Conservation (phyloP, 1,140 invertebrate species). For the Dryas iulia region DNA sequence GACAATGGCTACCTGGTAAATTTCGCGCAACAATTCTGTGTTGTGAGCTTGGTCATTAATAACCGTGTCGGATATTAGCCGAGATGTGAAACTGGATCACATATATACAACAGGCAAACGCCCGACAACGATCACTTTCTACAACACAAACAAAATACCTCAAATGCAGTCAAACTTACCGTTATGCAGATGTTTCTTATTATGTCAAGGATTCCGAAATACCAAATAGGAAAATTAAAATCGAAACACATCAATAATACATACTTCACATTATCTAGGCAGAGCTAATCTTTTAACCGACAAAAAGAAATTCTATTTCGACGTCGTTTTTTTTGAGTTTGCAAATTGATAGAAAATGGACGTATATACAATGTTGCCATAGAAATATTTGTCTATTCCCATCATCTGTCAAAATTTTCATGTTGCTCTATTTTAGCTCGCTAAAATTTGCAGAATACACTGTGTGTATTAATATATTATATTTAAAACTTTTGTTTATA, state of each 20-base stretch:
- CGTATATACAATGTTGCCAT: constrained; percentile 57
- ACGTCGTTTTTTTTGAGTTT: constrained; percentile 77
- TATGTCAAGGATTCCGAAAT: constrained; percentile 32
- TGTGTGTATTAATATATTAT: background rate
- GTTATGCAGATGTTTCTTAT: constrained; percentile 41
- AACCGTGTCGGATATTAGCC: constrained; percentile 51
- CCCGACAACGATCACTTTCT: constrained; percentile 70
- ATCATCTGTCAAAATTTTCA: background rate
- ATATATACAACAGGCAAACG: constrained; percentile 45
- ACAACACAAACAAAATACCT: constrained; percentile 70
- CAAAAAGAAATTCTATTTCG: constrained; percentile 63
- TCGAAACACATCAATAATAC: constrained; percentile 37
- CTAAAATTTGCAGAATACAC: background rate
- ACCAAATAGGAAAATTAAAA: constrained; percentile 46
- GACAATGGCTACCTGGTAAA: constrained; percentile 24
- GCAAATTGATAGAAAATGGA: constrained; percentile 71
- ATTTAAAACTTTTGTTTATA: background rate
- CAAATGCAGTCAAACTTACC: constrained; percentile 67
- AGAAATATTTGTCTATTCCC: background rate
- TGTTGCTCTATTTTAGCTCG: background rate
- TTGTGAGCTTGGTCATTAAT: constrained; percentile 57
- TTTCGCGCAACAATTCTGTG: constrained; percentile 51
- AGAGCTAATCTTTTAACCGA: constrained; percentile 61
- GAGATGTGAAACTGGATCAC: constrained; percentile 69
- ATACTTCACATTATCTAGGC: constrained; percentile 60